Evolutionary conservation across 2,888 invertebrate genomes (phyloP).

Genomic region (Euspilapteryx auroguttella): DNA sequence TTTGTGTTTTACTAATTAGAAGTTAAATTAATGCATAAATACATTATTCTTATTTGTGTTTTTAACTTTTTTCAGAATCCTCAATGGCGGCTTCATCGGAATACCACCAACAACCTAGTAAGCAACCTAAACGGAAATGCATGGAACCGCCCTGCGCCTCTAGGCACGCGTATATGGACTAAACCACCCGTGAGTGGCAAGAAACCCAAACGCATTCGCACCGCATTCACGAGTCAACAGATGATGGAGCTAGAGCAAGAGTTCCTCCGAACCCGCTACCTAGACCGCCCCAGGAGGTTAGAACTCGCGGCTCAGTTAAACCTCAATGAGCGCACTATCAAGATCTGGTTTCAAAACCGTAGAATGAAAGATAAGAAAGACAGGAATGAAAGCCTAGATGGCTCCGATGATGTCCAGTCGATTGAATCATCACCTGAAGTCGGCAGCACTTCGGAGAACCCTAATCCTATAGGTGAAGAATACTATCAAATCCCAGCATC

Average conservation of each 20-base stretch:
- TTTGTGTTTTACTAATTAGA: no score
- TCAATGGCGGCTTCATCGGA: no score
- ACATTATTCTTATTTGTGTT: no score
- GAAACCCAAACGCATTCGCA: conserved; percentile 66
- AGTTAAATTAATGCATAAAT: no score
- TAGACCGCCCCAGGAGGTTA: conserved; percentile 72
- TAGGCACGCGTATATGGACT: no score
- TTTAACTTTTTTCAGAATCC: no score
- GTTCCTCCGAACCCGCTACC: conserved; percentile 67
- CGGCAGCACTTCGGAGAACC: conserved; percentile 6
- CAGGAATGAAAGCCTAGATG: conserved; percentile 19
- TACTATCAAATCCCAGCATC: conserved; percentile 12
- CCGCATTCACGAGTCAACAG: conserved; percentile 78
- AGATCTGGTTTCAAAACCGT: conserved; percentile 77
- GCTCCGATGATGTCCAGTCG: conserved; percentile 21
- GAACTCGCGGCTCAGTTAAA: conserved; percentile 64
- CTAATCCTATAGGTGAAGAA: neutral
- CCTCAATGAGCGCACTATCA: conserved; percentile 69
- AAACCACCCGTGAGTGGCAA: no score
- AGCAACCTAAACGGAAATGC: no score
- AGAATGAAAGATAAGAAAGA: conserved; percentile 67
- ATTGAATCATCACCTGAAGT: conserved; percentile 19
- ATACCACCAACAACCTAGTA: no score
- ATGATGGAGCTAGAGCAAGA: conserved; percentile 75
- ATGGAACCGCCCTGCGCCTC: no score